These are phyloP conservation scores for Antigone vipio DNA, from an alignment of 2,113 vertebrate species.

Conservation along the genomic window DNA sequence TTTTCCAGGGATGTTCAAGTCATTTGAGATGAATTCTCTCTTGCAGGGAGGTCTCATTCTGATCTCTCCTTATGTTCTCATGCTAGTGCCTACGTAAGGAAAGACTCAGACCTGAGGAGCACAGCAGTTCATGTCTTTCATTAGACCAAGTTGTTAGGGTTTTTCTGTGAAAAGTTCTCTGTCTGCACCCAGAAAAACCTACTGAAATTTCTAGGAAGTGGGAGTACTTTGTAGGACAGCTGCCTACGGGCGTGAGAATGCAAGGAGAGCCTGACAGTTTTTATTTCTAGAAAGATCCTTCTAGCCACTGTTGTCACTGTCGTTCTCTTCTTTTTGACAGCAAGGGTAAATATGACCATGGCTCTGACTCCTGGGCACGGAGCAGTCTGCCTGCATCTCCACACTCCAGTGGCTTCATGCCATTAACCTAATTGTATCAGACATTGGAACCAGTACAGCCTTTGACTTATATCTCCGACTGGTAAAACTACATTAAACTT, in stretches of 20 bases:
- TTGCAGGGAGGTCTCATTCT: neutral
- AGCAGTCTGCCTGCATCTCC: slow-evolving; percentile 37
- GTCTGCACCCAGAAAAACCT: neutral
- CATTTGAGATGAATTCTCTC: neutral
- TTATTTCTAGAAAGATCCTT: slow-evolving; percentile 37
- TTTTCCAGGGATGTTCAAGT: neutral
- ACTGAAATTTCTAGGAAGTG: slow-evolving; percentile 6
- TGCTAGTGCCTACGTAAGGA: neutral
- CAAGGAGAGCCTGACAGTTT: slow-evolving; percentile 27
- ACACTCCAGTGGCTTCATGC: slow-evolving; percentile 19
- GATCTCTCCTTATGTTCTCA: neutral
- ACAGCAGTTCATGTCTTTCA: neutral
- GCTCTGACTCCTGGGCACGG: slow-evolving; percentile 33
- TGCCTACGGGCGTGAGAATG: neutral
- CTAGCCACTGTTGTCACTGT: slow-evolving; percentile 11
- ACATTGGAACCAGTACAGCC: neutral
- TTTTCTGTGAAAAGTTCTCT: neutral
- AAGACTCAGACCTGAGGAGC: neutral
- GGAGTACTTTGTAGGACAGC: slow-evolving; percentile 2
- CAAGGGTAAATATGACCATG: neutral
- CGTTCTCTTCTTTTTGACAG: slow-evolving; percentile 27
- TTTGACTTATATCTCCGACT: neutral
- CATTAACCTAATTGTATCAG: slow-evolving; percentile 43
- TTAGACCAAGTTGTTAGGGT: neutral
- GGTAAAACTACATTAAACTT: neutral